Base-by-base conservation (phyloP, 1,140 invertebrate species). In the Ladona fulva region DNA sequence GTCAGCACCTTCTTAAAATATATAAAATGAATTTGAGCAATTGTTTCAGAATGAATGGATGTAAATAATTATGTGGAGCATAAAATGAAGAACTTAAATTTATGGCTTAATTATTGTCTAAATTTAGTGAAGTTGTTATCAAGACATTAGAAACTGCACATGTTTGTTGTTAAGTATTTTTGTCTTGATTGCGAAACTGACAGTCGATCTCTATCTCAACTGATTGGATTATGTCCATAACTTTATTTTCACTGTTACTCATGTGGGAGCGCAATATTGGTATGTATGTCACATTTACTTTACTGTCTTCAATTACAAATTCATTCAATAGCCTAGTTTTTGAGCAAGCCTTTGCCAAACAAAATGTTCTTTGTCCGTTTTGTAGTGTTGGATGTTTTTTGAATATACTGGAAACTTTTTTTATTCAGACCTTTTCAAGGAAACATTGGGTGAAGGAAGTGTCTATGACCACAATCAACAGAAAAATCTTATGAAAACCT, bases 221-320 rank as follows among this genome's bases (percentile, higher is more conserved):
- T 78, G 74, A 78, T 75, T 78, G 74, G 78, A 74, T 66, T 74
- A 76, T 78, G 78, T 78, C n/a, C 52, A 66, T 77, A 78, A 78
- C 74, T 78, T 78, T 78, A 76, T 78, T 78, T 78, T 76, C 78
- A 78, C 37, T 78, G 78, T 76, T 78, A 78, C 78, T 75, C 19
- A 19, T 78, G 8, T 66, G 78, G 78, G 78, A 76, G 75, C n/a
- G 19, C 42, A 66, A 66, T 66, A 24, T 25, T 76, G 78, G 78
- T 78, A 78, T 78, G 78, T 78, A 78, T 78, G 22, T 42, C 37
- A 74, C 19, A 77, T 66, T 66, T 77, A 25, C 42, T 52, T 77
- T 25, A 74, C 22, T 44, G 52, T 66, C 52, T 66, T 66, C 52
- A 66, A 66, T 66, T 66, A 66, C 52, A 66, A 66, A 66, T 66